Evolutionary conservation across 2,113 vertebrate genomes (phyloP).

Genomic region (Romanogobio albipinnatus): DNA sequence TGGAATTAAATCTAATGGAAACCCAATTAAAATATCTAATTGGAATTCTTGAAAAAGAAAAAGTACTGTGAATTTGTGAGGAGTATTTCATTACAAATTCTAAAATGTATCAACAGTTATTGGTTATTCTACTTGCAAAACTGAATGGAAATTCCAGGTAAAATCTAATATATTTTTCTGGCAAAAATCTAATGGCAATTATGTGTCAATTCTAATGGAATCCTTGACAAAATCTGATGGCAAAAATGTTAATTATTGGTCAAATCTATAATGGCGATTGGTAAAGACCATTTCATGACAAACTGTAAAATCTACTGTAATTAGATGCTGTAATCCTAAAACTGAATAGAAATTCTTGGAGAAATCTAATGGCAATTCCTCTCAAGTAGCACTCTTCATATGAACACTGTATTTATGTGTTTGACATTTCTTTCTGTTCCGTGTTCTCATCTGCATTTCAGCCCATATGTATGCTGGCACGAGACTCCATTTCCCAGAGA

Average conservation of each 20-base stretch:
- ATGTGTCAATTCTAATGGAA: not conserved
- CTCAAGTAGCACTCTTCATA: not conserved
- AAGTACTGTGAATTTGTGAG: not conserved
- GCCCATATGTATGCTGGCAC: not conserved
- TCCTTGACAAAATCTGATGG: no score
- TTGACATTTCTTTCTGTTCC: constrained; percentile 38
- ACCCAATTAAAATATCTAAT: not conserved
- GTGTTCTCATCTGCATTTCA: constrained; percentile 2
- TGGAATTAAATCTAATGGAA: not conserved
- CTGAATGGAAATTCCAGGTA: not conserved
- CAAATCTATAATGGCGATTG: not conserved
- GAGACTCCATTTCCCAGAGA: constrained; percentile 67
- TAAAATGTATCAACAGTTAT: not conserved
- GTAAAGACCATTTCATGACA: not conserved
- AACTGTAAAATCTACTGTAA: not conserved
- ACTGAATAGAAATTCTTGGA: not conserved
- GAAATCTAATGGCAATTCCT: not conserved
- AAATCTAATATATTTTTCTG: not conserved
- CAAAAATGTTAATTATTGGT: not conserved
- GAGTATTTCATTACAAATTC: not conserved
- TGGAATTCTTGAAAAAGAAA: not conserved
- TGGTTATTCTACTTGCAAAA: not conserved
- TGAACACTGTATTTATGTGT: constrained; percentile 18
- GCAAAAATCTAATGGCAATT: not conserved
- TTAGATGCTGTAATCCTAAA: not conserved